Base-by-base conservation (phyloP, 1,140 invertebrate genomes). In the Macrobrachium rosenbergii region DNA sequence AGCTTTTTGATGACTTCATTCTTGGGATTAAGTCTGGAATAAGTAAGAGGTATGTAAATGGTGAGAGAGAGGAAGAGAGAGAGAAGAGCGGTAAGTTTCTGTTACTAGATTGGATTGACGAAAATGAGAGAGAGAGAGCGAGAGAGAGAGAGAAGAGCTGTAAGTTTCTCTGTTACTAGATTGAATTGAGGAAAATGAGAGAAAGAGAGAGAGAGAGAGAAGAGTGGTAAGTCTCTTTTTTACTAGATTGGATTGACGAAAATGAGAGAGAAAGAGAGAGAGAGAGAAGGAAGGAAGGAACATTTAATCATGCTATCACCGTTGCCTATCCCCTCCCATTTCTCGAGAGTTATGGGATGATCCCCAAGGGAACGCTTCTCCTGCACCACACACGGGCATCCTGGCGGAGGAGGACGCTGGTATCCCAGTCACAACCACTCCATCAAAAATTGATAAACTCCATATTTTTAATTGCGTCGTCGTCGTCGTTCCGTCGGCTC, bases 391-490 rank as follows among this genome's bases (percentile, higher is more conserved):
- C 58, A 8, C 12, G 59, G 28, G 17, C 16, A 7, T 28, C 76
- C 43, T 64, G 7, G 21, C 59, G 16, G 12, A 28, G 17, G 21
- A 82, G n/a, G 43, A 52, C 19, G 52, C 60, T 60, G 60, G 23
- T 19, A 37, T 21, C 28, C 78, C 79, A 63, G 82, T 76, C 78
- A 75, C 85, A 75, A 21, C 37, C 85, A 76, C 67, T 79, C 83
- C 85, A 82, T 76, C 85, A 76, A 87, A 81, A 81, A 87, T 81
- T 87, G 75, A 87, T 82, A 73, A 75, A 82, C 52, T 76, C 85
- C 78, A 87, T 87, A 81, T 87, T 87, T 87, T 81, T 87, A 87
- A 87, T 87, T 87, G 85, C 78, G 59, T 58, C 60, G n/a, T n/a
- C 28, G 23, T 28, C 69, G 72, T 72, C 85, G 81, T 63, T 72